A percentile compares a stretch with the other conserved stretches of the same genome.
phyloP scores from a whole-genome alignment of 2,797 vertebrate species.

The Manis javanica region DNA sequence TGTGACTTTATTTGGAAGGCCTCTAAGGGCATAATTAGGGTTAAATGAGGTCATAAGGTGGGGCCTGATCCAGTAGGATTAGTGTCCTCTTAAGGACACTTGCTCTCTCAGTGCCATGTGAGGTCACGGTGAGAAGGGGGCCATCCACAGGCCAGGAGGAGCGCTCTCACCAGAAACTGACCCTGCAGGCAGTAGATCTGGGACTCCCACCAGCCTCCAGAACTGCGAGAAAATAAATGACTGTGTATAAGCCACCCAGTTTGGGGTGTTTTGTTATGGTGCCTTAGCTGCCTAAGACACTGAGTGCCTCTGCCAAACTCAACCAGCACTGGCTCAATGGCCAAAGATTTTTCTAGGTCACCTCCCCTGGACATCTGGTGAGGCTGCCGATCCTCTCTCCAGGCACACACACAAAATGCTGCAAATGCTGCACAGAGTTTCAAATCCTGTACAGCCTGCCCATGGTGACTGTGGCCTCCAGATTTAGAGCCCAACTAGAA shows the following conservation, averaged over 20 bases:
- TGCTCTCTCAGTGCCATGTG: neutral
- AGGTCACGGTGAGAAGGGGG: neutral
- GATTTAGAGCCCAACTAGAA: neutral
- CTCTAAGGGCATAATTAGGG: neutral
- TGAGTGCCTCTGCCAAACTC: neutral
- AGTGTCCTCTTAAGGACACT: neutral
- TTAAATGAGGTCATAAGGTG: neutral
- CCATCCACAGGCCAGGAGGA: neutral
- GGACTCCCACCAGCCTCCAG: neutral
- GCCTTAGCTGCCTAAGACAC: neutral
- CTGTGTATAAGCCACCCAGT: neutral
- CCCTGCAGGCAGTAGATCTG: neutral
- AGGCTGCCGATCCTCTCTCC: neutral
- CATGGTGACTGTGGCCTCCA: neutral
- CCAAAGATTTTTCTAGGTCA: constrained; percentile 2
- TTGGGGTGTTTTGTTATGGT: neutral
- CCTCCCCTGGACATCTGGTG: neutral
- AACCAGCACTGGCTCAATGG: neutral
- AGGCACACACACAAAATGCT: neutral
- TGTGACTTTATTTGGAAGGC: neutral
- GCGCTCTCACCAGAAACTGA: neutral
- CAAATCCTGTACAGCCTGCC: neutral
- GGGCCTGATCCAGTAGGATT: neutral
- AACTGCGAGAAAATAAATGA: neutral
- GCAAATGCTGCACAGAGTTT: neutral